Base-by-base conservation (phyloP, 1,140 invertebrate species). In the Rhagoletis pomonella region DNA sequence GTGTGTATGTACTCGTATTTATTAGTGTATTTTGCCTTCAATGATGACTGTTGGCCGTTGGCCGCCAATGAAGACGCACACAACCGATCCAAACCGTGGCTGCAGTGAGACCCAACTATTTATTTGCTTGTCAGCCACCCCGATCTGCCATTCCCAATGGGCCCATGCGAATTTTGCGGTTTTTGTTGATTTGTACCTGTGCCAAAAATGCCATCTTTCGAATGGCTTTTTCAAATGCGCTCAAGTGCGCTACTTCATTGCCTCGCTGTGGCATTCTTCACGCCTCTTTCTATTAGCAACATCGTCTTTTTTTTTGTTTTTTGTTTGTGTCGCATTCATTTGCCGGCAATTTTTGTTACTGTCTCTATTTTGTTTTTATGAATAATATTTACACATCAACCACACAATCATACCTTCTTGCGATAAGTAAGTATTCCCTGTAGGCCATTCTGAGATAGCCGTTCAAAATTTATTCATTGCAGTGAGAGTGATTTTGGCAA, bases 131-230 rank as follows among this genome's bases (percentile, higher is more conserved):
- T 29, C 29, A 19, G 14, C 73, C 55, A 7, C 5, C 73, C 47
- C 10, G 7, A 1, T 9, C 19, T 7, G 47, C 9, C 47, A 4
- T 14, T 81, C 9, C 44, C 9, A 5, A 3, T 81, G n/a, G 9
- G 1, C 5, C 17, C 19, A 50, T 42, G 10, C 17, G 55, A 9
- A 19, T 29, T 81, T n/a, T 81, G 14, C 47, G 19, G 17, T 19
- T 12, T 81, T 81, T 81, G 44, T 81, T 50, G 50, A 58, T 58
- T 81, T 81, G 73, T 55, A 81, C 44, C 73, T 81, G 73, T 81
- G 73, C 47, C 47, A 81, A 81, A 81, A 81, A 81, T 81, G 73
- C 73, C 47, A 81, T 81, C 73, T 81, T 81, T 58, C 73, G 73
- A 81, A 81, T 81, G 47, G 50, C 73, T 55, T 81, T 67, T 81